Conservation (phyloP, 2,888 invertebrate species). For the Panzeria rudis region DNA sequence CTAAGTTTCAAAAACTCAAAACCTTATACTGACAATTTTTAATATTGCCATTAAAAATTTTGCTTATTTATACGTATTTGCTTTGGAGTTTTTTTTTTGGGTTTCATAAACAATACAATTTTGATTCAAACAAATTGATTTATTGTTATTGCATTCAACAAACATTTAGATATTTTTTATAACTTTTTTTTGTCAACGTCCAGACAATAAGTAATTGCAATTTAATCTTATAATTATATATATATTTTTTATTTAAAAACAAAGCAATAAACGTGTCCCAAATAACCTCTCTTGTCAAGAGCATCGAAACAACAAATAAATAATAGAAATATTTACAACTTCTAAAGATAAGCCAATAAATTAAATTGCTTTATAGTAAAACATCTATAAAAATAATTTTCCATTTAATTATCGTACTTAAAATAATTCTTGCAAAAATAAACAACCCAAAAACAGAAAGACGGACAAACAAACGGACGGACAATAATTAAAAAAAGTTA, state of each 20-base stretch:
- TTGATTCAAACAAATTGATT: neutral
- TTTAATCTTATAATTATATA: neutral
- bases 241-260: neutral
- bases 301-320: neutral
- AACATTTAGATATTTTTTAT: neutral
- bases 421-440: too few species aligned
- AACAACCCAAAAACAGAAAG: too few species aligned
- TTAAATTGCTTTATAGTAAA: neutral
- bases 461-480: too few species aligned
- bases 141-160: neutral
- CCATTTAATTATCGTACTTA: too few species aligned
- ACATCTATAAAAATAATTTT: neutral
- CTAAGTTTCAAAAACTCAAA: too few species aligned
- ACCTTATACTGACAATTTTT: too few species aligned
- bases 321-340: conserved; percentile 28
- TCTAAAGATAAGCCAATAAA: conserved; percentile 19
- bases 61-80: neutral
- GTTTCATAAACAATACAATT: neutral
- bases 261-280: conserved; percentile 28
- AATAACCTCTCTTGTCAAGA: conserved; percentile 40
- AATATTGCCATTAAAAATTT: too few species aligned
- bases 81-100: neutral
- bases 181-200: neutral
- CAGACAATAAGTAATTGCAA: neutral
- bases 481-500: too few species aligned